phyloP scores from a whole-genome alignment of 2,888 invertebrate genomes.

The Acleris literana region DNA sequence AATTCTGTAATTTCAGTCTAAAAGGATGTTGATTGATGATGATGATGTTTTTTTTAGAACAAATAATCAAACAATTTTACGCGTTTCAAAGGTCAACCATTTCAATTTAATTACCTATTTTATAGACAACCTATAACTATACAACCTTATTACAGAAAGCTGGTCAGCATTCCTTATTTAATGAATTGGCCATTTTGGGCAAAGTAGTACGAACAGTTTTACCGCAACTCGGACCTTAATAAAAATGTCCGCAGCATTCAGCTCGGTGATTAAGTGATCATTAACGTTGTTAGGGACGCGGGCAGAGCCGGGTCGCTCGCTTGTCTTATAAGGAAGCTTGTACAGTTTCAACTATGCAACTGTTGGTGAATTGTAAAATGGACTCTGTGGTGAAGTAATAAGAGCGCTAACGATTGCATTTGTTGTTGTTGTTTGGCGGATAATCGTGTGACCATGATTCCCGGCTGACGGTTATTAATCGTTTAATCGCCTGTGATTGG shows the following conservation, averaged over 20 bases:
- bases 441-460: slow-evolving; percentile 58
- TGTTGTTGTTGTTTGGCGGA: neutral
- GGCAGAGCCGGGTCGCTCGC: slow-evolving; percentile 46
- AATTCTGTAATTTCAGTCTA: too few relatives aligned
- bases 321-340: slow-evolving; percentile 42
- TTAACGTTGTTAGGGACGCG: slow-evolving; percentile 61
- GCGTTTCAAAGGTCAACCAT: too few relatives aligned
- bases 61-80: too few relatives aligned
- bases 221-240: slow-evolving; percentile 50
- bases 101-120: too few relatives aligned
- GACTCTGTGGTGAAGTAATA: neutral
- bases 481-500: slow-evolving; percentile 41
- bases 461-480: slow-evolving; percentile 60
- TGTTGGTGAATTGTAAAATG: neutral
- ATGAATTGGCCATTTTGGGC: slow-evolving; percentile 49
- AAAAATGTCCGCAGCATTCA: slow-evolving; percentile 49
- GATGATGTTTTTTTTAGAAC: too few relatives aligned
- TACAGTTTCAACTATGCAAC: neutral
- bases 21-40: too few relatives aligned
- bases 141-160: slow-evolving; percentile 15
- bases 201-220: slow-evolving; percentile 50
- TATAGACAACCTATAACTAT: neutral
- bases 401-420: neutral
- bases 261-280: slow-evolving; percentile 66
- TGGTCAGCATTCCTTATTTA: slow-evolving; percentile 19